phyloP scores from a whole-genome alignment of 2,113 vertebrate genomes.

The Pollachius pollachius region DNA sequence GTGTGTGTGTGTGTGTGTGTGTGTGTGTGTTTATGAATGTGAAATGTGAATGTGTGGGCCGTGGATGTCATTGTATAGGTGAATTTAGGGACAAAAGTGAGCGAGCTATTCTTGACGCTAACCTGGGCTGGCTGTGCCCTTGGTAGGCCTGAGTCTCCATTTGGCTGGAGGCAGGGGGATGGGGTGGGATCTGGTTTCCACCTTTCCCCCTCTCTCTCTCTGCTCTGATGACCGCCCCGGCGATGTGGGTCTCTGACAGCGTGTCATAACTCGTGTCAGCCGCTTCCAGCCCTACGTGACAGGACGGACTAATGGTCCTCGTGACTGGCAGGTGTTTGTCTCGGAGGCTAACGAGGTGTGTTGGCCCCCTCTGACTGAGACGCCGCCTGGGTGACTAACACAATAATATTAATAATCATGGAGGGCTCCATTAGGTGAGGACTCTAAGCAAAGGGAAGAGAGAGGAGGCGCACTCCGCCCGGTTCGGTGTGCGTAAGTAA shows the following conservation, averaged over 20 bases:
- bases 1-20: neutral
- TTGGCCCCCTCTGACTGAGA: constrained; percentile 52
- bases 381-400: constrained; percentile 14
- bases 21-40: neutral
- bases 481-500: no score
- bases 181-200: neutral
- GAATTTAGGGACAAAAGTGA: neutral
- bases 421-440: no score
- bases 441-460: no score
- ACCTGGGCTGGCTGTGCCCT: constrained; percentile 6
- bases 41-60: neutral
- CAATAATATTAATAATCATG: no score
- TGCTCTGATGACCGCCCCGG: constrained; percentile 30
- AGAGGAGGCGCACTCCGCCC: no score
- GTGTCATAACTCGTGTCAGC: constrained; percentile 54
- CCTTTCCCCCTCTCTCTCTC: constrained; percentile 13
- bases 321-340: constrained; percentile 68
- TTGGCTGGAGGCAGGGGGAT: neutral
- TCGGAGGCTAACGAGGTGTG: constrained; percentile 43
- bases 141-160: constrained; percentile 32
- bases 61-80: neutral
- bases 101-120: neutral
- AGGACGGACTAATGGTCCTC: constrained; percentile 67
- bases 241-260: constrained; percentile 58
- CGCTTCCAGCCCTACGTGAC: constrained; percentile 53